A percentile compares a stretch with the other conserved stretches of the same genome.
Evolutionary conservation across 2,797 vertebrate genomes (phyloP).

Genomic region (Xyrichtys novacula): DNA sequence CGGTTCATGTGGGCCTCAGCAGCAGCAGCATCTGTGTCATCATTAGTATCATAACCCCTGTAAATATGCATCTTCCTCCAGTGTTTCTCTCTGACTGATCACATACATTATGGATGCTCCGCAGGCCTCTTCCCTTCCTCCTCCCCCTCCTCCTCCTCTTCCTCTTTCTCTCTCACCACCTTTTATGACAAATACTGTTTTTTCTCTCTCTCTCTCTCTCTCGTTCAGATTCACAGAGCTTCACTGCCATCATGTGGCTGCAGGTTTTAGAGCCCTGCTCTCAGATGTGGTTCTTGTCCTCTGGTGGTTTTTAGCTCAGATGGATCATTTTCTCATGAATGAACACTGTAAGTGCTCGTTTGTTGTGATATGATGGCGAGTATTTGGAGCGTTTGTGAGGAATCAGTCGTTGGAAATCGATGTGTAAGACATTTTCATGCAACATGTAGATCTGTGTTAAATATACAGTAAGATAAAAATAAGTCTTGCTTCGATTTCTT

Average conservation of each 20-base stretch:
- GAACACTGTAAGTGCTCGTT: not conserved
- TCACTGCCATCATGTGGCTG: slow-evolving; percentile 81
- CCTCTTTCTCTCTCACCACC: slow-evolving; percentile 28
- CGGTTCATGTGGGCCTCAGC: slow-evolving; percentile 23
- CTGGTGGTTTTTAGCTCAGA: not conserved
- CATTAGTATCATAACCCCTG: slow-evolving; percentile 69
- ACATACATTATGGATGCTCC: slow-evolving; percentile 80
- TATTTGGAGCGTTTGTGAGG: too few relatives aligned
- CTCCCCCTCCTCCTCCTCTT: slow-evolving; percentile 29
- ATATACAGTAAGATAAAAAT: too few relatives aligned
- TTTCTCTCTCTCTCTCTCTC: slow-evolving; percentile 7
- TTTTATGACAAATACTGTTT: slow-evolving; percentile 60
- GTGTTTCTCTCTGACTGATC: slow-evolving; percentile 76
- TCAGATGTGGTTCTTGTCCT: not conserved
- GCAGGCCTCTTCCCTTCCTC: slow-evolving; percentile 37
- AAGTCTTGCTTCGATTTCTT: too few relatives aligned
- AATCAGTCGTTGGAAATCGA: too few relatives aligned
- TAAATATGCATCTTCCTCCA: slow-evolving; percentile 72
- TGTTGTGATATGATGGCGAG: too few relatives aligned
- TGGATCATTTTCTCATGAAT: not conserved
- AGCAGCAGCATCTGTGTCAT: slow-evolving; percentile 60
- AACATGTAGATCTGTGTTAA: too few relatives aligned
- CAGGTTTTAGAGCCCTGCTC: not conserved
- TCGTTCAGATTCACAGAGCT: slow-evolving; percentile 41
- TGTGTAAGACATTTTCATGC: too few relatives aligned